Evolutionary conservation across 2,797 vertebrate species (phyloP).

Genomic region (Pseudopleuronectes americanus): DNA sequence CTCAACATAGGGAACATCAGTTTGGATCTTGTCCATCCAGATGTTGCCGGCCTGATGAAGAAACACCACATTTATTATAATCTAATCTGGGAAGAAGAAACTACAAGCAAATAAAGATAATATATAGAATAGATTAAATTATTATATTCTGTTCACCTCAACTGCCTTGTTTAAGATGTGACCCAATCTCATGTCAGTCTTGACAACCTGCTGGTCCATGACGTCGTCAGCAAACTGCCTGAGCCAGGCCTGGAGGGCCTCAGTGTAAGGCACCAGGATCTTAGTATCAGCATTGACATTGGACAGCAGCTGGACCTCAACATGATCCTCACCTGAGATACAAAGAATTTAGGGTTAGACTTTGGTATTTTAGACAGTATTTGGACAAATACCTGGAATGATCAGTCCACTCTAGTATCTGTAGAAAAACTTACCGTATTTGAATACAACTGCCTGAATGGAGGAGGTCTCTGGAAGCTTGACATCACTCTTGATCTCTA

Average conservation of each 20-base stretch:
- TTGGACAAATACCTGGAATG: background rate
- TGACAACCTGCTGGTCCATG: constrained; percentile 87
- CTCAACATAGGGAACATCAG: constrained; percentile 81
- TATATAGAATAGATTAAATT: background rate
- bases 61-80: constrained; percentile 2
- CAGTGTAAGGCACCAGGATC: constrained; percentile 72
- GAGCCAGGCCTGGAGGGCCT: constrained; percentile 74
- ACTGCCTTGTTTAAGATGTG: constrained; percentile 88
- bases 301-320: constrained; percentile 88
- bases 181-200: constrained; percentile 90
- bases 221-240: constrained; percentile 69
- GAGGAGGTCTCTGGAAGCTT: constrained; percentile 82
- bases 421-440: constrained; percentile 82
- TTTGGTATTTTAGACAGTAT: constrained; percentile 9
- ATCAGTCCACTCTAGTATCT: background rate
- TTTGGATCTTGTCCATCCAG: constrained; percentile 87
- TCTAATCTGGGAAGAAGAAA: constrained; percentile 14
- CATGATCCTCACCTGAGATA: constrained; percentile 85
- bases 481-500: constrained; percentile 88
- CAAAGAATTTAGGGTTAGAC: constrained; percentile 26
- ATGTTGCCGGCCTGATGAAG: constrained; percentile 83
- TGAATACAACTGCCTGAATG: constrained; percentile 84
- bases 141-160: constrained; percentile 80
- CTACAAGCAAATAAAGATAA: background rate
- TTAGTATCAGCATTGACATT: constrained; percentile 84